Percentiles rank a stretch among this genome's conserved stretches.
Evolutionary conservation across 2,797 vertebrate species (phyloP).

Genomic region (Leontopithecus rosalia): DNA sequence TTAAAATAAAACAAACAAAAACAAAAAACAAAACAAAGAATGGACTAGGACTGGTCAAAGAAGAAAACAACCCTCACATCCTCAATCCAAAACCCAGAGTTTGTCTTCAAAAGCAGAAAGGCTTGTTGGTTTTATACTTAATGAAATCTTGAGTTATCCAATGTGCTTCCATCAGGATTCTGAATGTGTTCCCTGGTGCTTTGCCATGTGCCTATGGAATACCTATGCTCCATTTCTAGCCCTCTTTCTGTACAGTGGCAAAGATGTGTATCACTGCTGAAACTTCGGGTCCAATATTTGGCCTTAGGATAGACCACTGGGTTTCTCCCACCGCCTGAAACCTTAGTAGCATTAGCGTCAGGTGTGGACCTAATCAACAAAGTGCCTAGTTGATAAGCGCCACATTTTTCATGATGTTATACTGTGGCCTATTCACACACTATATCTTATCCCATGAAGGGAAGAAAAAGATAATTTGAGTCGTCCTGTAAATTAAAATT

Average conservation of each 20-base stretch:
- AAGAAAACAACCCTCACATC: not conserved
- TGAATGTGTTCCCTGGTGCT: not conserved
- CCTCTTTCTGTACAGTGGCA: not conserved
- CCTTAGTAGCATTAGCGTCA: not conserved
- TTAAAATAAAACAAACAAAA: no score
- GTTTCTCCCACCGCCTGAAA: not conserved
- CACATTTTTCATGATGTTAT: not conserved
- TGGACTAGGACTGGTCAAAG: not conserved
- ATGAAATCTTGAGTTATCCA: not conserved
- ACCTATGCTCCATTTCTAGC: fast-evolving
- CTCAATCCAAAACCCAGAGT: not conserved
- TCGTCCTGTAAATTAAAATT: not conserved
- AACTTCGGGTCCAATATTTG: not conserved
- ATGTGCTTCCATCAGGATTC: not conserved
- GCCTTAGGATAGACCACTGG: not conserved
- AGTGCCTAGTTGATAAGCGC: no score
- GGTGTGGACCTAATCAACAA: not conserved
- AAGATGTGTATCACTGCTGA: not conserved
- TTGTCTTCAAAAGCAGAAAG: not conserved
- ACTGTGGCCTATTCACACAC: not conserved
- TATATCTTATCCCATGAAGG: not conserved
- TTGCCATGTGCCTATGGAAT: fast-evolving
- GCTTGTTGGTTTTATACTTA: not conserved
- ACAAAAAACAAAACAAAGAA: not conserved
- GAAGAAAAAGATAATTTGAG: not conserved